Evolutionary conservation across 2,113 vertebrate species (phyloP).

Genomic region (Burhinus bistriatus): DNA sequence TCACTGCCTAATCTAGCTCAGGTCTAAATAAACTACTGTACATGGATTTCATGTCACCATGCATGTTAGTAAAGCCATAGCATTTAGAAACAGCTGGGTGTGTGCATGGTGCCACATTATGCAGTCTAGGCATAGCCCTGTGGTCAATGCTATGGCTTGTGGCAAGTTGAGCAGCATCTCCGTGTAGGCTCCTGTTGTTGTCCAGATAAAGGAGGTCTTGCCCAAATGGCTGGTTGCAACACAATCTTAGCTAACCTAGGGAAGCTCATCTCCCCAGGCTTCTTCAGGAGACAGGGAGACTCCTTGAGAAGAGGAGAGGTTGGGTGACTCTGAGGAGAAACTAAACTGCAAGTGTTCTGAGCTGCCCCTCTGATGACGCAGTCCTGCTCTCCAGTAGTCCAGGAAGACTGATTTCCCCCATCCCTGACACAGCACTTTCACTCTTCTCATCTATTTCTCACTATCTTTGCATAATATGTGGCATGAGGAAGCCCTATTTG

Average conservation of each 20-base stretch:
- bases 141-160: background rate
- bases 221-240: fast-evolving
- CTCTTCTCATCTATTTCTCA: background rate
- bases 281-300: background rate
- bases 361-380: background rate
- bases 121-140: background rate
- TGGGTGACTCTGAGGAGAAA: background rate
- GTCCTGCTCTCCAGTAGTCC: background rate
- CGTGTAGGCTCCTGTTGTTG: background rate
- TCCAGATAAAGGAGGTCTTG: background rate
- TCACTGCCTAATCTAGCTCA: background rate
- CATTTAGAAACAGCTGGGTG: background rate
- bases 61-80: background rate
- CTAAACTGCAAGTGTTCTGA: background rate
- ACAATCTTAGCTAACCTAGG: background rate
- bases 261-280: background rate
- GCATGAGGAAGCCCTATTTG: background rate
- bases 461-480: background rate
- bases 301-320: background rate
- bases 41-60: background rate
- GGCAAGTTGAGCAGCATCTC: background rate
- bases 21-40: background rate
- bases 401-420: background rate
- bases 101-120: background rate
- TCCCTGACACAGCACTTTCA: background rate